Evolutionary conservation across 2,888 invertebrate genomes (phyloP).

Genomic region (Liodrosophila aerea): DNA sequence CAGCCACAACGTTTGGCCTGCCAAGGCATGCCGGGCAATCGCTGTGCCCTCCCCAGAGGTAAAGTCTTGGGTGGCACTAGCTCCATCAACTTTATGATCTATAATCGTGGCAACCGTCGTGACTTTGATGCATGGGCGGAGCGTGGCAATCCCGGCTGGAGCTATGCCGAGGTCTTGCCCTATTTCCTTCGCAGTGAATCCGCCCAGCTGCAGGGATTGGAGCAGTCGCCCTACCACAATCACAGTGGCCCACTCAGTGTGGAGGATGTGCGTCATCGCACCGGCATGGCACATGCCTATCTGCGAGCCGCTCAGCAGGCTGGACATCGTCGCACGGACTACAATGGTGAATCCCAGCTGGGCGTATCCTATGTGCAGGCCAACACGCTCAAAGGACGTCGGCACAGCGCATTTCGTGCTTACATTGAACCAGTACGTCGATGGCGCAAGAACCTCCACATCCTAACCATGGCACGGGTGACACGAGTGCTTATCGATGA

Average conservation of each 20-base stretch:
- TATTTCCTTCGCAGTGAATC: slow-evolving; percentile 86
- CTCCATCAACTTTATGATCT: slow-evolving; percentile 87
- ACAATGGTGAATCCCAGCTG: slow-evolving; percentile 86
- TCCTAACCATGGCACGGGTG: slow-evolving; percentile 86
- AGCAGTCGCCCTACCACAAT: slow-evolving; percentile 84
- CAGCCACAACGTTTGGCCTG: slow-evolving; percentile 86
- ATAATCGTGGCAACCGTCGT: slow-evolving; percentile 88
- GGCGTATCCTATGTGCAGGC: slow-evolving; percentile 88
- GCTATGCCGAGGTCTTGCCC: slow-evolving; percentile 85
- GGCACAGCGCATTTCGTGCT: slow-evolving; percentile 87
- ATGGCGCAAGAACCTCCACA: slow-evolving; percentile 86
- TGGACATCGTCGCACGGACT: slow-evolving; percentile 87
- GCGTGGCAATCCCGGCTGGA: slow-evolving; percentile 89
- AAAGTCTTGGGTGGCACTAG: slow-evolving; percentile 85
- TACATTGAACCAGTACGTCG: slow-evolving; percentile 85
- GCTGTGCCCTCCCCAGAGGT: slow-evolving; percentile 84
- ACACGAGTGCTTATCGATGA: slow-evolving; percentile 87
- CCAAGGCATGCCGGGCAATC: slow-evolving; percentile 81
- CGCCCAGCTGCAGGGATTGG: slow-evolving; percentile 81
- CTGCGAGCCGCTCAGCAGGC: slow-evolving; percentile 86
- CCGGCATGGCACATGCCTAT: slow-evolving; percentile 84
- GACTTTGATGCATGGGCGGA: slow-evolving; percentile 89
- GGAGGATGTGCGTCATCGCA: slow-evolving; percentile 85
- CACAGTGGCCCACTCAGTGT: slow-evolving; percentile 85
- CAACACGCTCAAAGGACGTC: slow-evolving; percentile 84